Evolutionary conservation across 1,140 invertebrate genomes (phyloP), one percentile per base, ranked within the genome.

Genomic region (Lepidurus couesii): DNA sequence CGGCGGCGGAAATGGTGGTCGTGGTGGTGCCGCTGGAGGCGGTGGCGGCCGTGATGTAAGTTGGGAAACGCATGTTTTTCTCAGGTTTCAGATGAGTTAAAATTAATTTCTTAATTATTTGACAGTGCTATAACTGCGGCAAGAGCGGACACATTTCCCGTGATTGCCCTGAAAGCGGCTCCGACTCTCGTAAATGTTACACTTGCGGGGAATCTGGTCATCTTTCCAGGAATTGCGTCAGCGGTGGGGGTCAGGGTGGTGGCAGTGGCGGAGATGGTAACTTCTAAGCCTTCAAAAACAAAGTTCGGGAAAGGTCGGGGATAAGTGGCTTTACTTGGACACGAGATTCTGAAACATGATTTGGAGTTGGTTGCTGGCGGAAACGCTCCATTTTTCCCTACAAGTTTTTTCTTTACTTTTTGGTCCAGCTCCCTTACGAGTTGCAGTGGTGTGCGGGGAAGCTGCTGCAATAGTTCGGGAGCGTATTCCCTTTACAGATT

Each of bases 201-300:
- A 90, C 90, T 82, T 96, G 94, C 86, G 92, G 93, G 86, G 93
- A 95, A 86, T 89, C 91, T 76, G 94, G 94, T 77, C 94, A 96
- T 88, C 91, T 95, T 87, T 93, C 92, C 86, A 91, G 93, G 81
- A 94, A 96, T 84, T 96, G 94, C 87, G 91, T 82, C 73, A 80
- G 74, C 13, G 80, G 77, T 47, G 45, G 53, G 16, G 21, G 13
- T 21, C 53, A 75, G 79, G 45, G 81, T 75, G 79, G 80, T 24
- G 81, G 81, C 26, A 77, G 78, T 75, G 77, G 81, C 43, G 75
- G 78, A 42, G 65, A 77, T 44, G 76, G 78, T 7, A 65, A 13
- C 53, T 65, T 65, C 53, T 65, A 65, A 65, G 21, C 53, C 8
- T 34, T 34, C 34, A 34, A 34, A 34, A 34, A 34, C 34, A 34